Evolutionary conservation across 1,140 invertebrate genomes (phyloP).

Genomic region (Euschistus heros): DNA sequence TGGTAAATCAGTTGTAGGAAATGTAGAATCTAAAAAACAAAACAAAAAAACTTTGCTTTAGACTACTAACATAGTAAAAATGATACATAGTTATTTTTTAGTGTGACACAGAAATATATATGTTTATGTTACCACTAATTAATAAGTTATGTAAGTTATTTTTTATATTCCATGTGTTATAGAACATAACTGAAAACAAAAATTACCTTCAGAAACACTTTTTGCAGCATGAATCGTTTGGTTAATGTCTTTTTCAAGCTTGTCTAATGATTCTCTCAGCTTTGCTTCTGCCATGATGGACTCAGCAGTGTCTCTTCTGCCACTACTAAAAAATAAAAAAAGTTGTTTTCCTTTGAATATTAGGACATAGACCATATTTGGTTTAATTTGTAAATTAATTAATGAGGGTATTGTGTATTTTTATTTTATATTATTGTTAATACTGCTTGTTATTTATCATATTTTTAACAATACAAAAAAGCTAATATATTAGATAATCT

Average conservation of each 20-base stretch:
- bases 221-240: constrained; percentile 18
- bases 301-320: constrained; percentile 31
- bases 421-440: too few relatives aligned
- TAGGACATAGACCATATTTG: background rate
- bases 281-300: constrained; percentile 24
- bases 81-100: background rate
- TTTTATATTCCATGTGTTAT: too few relatives aligned
- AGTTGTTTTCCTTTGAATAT: background rate
- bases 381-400: too few relatives aligned
- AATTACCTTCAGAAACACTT: constrained; percentile 13
- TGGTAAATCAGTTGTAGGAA: too few relatives aligned
- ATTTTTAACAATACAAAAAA: too few relatives aligned
- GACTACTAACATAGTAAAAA: too few relatives aligned
- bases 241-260: constrained; percentile 26
- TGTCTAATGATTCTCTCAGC: constrained; percentile 26
- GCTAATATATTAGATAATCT: too few relatives aligned
- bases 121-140: background rate
- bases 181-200: too few relatives aligned
- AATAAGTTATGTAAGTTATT: too few relatives aligned
- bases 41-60: background rate
- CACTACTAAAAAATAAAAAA: constrained; percentile 28
- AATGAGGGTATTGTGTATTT: too few relatives aligned
- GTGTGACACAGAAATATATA: background rate
- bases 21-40: too few relatives aligned
- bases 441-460: too few relatives aligned